These are phyloP conservation scores for Cranoglanis bouderius DNA, from an alignment of 2,113 vertebrate species.

Conservation along the genomic window DNA sequence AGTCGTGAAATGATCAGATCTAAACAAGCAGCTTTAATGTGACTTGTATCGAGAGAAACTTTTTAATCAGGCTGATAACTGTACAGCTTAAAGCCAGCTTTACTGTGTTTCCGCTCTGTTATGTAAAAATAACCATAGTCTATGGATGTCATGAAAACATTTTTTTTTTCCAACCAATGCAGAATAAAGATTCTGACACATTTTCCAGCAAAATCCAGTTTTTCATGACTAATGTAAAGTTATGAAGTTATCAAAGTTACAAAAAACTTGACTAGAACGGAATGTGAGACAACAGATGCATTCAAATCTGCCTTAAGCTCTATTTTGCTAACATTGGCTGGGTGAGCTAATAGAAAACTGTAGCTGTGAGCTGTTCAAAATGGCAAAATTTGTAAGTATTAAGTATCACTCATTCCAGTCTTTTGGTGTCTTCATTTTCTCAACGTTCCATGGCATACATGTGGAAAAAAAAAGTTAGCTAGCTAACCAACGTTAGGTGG, in stretches of 20 bases:
- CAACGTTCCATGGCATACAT: background rate
- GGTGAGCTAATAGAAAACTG: background rate
- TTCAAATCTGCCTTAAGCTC: background rate
- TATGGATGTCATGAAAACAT: background rate
- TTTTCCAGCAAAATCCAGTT: background rate
- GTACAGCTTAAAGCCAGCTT: background rate
- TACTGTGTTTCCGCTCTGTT: background rate
- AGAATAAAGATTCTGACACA: background rate
- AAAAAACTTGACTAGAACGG: background rate
- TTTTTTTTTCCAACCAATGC: background rate
- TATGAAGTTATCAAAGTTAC: background rate
- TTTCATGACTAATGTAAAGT: background rate
- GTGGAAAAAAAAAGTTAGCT: background rate
- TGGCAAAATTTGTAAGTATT: background rate
- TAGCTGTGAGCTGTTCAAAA: background rate
- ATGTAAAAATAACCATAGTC: background rate
- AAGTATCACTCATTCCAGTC: background rate
- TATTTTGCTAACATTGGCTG: background rate
- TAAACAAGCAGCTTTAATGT: constrained; percentile 52
- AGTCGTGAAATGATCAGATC: constrained; percentile 67
- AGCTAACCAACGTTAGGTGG: background rate
- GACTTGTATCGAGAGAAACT: constrained; percentile 61
- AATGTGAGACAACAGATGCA: background rate
- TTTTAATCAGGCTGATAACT: constrained; percentile 66
- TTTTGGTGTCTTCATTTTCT: background rate